phyloP scores from a whole-genome alignment of 2,797 vertebrate species.

The Anguilla anguilla region DNA sequence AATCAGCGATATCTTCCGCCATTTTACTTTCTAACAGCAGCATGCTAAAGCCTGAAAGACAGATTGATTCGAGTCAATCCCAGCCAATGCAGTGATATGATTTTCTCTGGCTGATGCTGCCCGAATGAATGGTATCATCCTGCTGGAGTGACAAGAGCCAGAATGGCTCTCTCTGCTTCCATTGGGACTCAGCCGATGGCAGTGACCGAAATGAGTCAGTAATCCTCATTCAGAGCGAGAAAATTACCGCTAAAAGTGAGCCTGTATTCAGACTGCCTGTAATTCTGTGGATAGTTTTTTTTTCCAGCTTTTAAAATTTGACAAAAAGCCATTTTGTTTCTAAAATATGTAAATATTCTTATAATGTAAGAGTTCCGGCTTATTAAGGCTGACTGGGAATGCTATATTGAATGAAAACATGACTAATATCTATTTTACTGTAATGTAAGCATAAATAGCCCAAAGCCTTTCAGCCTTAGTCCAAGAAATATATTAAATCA shows the following conservation, averaged over 20 bases:
- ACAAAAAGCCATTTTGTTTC: not conserved
- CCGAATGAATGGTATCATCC: not conserved
- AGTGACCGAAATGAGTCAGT: not conserved
- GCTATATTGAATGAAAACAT: not conserved
- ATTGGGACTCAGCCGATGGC: not conserved
- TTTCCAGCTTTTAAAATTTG: not conserved
- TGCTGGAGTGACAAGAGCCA: not conserved
- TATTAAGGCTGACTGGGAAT: not conserved
- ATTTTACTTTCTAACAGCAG: not conserved
- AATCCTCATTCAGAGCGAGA: not conserved
- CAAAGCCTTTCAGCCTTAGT: not conserved
- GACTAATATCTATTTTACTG: not conserved
- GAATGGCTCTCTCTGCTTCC: not conserved
- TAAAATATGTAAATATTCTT: no score
- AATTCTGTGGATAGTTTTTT: not conserved
- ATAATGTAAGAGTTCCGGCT: not conserved
- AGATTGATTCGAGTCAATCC: not conserved
- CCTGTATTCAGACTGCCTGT: not conserved
- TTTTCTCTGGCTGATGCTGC: not conserved
- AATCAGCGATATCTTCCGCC: not conserved
- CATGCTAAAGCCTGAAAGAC: not conserved
- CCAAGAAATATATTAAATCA: not conserved
- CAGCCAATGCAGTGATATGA: not conserved
- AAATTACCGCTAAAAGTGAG: not conserved
- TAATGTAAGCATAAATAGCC: not conserved